Percentiles rank a stretch among this genome's conserved stretches.
phyloP scores from a whole-genome alignment of 1,140 invertebrate species.

The Cotesia chilonis region DNA sequence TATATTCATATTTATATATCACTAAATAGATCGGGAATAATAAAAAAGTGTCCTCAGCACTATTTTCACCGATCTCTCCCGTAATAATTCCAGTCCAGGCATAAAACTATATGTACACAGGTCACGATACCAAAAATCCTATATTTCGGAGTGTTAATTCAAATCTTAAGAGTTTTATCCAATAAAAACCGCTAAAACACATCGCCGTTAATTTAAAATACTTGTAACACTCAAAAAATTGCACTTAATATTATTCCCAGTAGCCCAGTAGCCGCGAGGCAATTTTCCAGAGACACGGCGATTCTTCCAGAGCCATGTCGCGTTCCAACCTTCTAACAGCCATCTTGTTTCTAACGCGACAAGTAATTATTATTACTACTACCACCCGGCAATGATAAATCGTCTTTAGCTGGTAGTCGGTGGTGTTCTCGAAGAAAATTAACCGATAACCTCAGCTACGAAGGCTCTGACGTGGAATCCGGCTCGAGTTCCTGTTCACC shows the following conservation, averaged over 20 bases:
- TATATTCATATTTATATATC: too few relatives aligned
- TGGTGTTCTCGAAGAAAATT: neutral
- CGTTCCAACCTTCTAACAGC: neutral
- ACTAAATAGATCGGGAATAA: neutral
- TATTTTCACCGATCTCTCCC: neutral
- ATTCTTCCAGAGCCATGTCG: neutral
- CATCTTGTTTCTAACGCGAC: too few relatives aligned
- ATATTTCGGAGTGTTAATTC: neutral
- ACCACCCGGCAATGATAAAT: neutral
- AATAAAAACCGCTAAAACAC: neutral
- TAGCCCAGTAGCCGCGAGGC: neutral
- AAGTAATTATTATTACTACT: too few relatives aligned
- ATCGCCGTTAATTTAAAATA: neutral
- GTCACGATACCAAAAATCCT: slow-evolving; percentile 26
- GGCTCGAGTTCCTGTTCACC: slow-evolving; percentile 53
- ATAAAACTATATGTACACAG: slow-evolving; percentile 32
- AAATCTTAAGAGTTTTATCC: too few relatives aligned
- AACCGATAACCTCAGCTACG: slow-evolving; percentile 54
- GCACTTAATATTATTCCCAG: slow-evolving; percentile 26
- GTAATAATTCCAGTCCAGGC: slow-evolving; percentile 2
- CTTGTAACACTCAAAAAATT: slow-evolving; percentile 21
- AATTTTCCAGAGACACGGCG: neutral
- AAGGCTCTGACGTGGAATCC: slow-evolving; percentile 62
- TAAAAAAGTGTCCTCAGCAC: neutral
- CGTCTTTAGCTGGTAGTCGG: neutral